Evolutionary conservation across 2,113 vertebrate genomes (phyloP).

Genomic region (Casuarius casuarius): DNA sequence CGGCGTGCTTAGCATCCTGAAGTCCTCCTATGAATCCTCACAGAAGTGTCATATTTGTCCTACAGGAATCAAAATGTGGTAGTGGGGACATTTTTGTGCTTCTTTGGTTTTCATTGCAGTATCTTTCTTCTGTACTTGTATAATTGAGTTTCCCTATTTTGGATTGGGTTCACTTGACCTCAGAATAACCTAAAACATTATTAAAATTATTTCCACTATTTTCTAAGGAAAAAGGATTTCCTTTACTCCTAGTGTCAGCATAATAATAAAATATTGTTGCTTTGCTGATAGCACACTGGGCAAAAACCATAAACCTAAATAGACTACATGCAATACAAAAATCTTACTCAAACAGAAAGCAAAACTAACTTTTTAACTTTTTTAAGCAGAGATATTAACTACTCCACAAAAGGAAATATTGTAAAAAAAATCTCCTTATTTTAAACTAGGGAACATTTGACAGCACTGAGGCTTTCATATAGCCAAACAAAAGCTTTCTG

Average conservation of each 20-base stretch:
- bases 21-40: background rate
- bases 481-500: constrained; percentile 78
- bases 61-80: constrained; percentile 6
- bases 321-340: constrained; percentile 33
- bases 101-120: constrained; percentile 36
- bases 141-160: constrained; percentile 53
- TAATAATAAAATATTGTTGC: constrained; percentile 60
- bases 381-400: constrained; percentile 41
- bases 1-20: background rate
- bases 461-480: constrained; percentile 53
- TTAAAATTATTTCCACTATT: constrained; percentile 51
- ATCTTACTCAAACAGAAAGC: background rate
- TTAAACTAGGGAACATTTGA: constrained; percentile 34
- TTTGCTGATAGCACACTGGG: constrained; percentile 40
- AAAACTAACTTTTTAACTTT: constrained; percentile 36
- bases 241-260: constrained; percentile 40
- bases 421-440: constrained; percentile 37
- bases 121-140: constrained; percentile 25
- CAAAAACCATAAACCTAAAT: constrained; percentile 11
- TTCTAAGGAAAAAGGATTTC: constrained; percentile 31
- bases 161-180: constrained; percentile 50
- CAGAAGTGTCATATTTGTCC: constrained; percentile 3
- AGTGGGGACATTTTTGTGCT: constrained; percentile 1
- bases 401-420: constrained; percentile 24
- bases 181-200: constrained; percentile 57